Percentiles rank a stretch among this genome's conserved stretches.
Conservation (phyloP, 2,113 vertebrate genomes). For the Austrofundulus limnaeus region DNA sequence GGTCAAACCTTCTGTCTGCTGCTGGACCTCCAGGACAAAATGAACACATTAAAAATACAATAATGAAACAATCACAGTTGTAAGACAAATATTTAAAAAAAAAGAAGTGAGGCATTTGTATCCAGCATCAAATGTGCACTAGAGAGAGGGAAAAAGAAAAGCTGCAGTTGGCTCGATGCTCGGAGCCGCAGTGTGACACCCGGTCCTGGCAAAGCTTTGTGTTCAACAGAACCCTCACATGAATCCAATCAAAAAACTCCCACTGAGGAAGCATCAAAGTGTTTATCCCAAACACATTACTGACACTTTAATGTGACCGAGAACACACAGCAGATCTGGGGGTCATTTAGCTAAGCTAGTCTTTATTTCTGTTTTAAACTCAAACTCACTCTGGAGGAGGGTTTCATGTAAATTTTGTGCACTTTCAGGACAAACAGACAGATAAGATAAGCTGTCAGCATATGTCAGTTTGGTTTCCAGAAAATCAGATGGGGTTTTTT, state of each 20-base stretch:
- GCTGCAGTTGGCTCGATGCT: slow-evolving; percentile 8
- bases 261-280: slow-evolving; percentile 14
- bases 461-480: too few species aligned
- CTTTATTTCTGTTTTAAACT: background rate
- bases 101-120: background rate
- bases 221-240: slow-evolving; percentile 33
- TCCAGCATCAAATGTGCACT: background rate
- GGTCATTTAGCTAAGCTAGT: background rate
- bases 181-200: slow-evolving; percentile 20
- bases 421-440: too few species aligned
- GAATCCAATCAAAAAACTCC: slow-evolving; percentile 55
- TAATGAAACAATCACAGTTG: background rate
- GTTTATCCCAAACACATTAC: slow-evolving; percentile 16
- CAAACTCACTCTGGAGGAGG: too few species aligned
- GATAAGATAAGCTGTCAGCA: too few species aligned
- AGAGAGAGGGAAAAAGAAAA: background rate
- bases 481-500: too few species aligned
- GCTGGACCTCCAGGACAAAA: too few species aligned
- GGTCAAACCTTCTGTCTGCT: slow-evolving; percentile 63
- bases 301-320: slow-evolving; percentile 11
- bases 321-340: slow-evolving; percentile 3
- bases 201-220: slow-evolving; percentile 22
- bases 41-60: too few species aligned
- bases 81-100: background rate
- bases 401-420: too few species aligned